phyloP scores from a whole-genome alignment of 1,140 invertebrate genomes.

The Drosophila pallidifrons region DNA sequence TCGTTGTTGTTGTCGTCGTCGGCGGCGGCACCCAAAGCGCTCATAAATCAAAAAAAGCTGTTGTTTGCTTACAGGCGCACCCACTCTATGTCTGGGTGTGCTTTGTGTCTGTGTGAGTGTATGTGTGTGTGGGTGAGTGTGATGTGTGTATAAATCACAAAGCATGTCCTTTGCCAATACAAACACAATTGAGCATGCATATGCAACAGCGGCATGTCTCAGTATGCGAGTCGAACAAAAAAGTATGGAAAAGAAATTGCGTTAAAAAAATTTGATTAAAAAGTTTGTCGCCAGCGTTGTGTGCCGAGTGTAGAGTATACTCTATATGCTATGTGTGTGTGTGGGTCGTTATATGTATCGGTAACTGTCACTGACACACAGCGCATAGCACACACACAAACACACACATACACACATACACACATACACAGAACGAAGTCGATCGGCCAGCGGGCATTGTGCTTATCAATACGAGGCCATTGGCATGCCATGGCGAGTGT shows the following conservation, averaged over 20 bases:
- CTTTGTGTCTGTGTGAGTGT: slow-evolving; percentile 25
- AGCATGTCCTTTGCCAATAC: slow-evolving; percentile 83
- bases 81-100: slow-evolving; percentile 23
- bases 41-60: slow-evolving; percentile 79
- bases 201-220: slow-evolving; percentile 65
- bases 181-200: slow-evolving; percentile 84
- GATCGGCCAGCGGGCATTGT: slow-evolving; percentile 53
- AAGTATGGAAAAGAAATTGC: slow-evolving; percentile 69
- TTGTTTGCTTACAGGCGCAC: slow-evolving; percentile 44
- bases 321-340: not conserved
- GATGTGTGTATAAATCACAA: slow-evolving; percentile 83
- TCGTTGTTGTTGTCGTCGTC: slow-evolving; percentile 36
- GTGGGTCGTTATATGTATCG: slow-evolving; percentile 40
- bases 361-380: slow-evolving; percentile 69
- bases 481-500: slow-evolving; percentile 42
- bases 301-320: slow-evolving; percentile 8
- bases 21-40: slow-evolving; percentile 72
- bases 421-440: slow-evolving; percentile 1
- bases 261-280: slow-evolving; percentile 83
- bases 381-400: slow-evolving; percentile 8
- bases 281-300: slow-evolving; percentile 73
- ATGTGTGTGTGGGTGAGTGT: slow-evolving; percentile 48
- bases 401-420: not conserved
- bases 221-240: slow-evolving; percentile 44
- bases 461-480: slow-evolving; percentile 78